These are phyloP conservation scores for Tapirus terrestris DNA, from an alignment of 2,113 vertebrate species.

Conservation along the genomic window DNA sequence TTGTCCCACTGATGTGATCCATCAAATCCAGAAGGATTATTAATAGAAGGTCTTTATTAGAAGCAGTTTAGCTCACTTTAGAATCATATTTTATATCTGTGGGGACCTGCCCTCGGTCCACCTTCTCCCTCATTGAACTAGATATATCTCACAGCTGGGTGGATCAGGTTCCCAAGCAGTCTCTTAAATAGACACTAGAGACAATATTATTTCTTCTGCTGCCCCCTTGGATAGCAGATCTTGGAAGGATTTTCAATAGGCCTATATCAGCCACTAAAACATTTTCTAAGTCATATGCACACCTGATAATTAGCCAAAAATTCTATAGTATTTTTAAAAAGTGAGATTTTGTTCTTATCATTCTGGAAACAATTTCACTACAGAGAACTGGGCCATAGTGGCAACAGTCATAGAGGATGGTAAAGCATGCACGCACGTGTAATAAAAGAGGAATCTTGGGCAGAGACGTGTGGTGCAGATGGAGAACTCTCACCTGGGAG, in stretches of 20 bases:
- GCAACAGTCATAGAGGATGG: neutral
- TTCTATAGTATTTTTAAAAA: neutral
- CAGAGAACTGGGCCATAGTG: neutral
- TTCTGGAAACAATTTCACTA: neutral
- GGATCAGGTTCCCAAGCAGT: slow-evolving; percentile 20
- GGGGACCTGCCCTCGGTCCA: slow-evolving; percentile 58
- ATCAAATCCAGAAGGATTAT: slow-evolving; percentile 48
- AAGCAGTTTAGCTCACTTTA: slow-evolving; percentile 67
- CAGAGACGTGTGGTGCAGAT: neutral
- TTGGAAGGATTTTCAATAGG: neutral
- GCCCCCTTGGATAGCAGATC: neutral
- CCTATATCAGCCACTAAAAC: neutral
- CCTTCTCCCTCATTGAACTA: slow-evolving; percentile 67
- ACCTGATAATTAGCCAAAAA: neutral
- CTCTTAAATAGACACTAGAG: neutral
- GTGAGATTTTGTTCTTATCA: neutral
- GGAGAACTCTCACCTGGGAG: neutral
- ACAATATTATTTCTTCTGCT: neutral
- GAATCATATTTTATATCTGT: slow-evolving; percentile 79
- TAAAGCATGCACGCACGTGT: fast-evolving
- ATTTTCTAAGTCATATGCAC: neutral
- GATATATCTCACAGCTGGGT: slow-evolving; percentile 67
- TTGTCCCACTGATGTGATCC: slow-evolving; percentile 71
- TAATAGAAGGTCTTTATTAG: slow-evolving; percentile 79
- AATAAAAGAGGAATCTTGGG: neutral